These are phyloP conservation scores for cattle (Bos taurus) DNA, from an alignment of 2,113 vertebrate species.

Conservation along the genomic window ARS-UCD2.0 NC_037343.1:77971001-77971500, in stretches of 20 bases:
- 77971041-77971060: not conserved
- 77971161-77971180: fast-evolving
- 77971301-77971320: not conserved
- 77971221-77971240: not conserved
- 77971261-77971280: not conserved
- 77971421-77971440: not conserved
- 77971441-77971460: not conserved
- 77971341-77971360: not conserved
- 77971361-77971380: no score
- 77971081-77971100: not conserved
- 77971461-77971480: not conserved
- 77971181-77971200: not conserved
- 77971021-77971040: not conserved
- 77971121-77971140: not conserved
- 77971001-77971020: not conserved
- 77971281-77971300: not conserved
- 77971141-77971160: not conserved
- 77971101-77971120: not conserved
- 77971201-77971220: no score
- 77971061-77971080: not conserved
- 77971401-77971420: not conserved
- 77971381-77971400: not conserved
- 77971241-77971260: not conserved
- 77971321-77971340: not conserved
- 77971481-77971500: not conserved